phyloP scores from a whole-genome alignment of 2,888 invertebrate species.

The Epinotia brunnichana region DNA sequence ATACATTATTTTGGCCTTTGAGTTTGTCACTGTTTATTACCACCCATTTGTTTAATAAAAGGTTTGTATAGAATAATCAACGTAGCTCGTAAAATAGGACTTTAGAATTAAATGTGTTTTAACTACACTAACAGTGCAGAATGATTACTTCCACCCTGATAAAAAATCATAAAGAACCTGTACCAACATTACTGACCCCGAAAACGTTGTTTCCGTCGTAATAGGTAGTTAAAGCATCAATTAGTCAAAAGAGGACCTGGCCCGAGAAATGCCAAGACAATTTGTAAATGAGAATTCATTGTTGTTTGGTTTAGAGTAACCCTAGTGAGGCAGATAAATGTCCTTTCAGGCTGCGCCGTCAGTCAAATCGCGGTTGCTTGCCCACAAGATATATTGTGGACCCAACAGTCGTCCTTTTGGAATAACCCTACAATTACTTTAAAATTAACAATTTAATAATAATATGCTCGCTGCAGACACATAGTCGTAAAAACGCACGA shows the following conservation, averaged over 20 bases:
- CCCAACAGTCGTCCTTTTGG: slow-evolving; percentile 75
- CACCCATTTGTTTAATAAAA: not conserved
- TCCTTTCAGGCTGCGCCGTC: slow-evolving; percentile 82
- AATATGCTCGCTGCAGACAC: slow-evolving; percentile 30
- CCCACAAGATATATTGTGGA: slow-evolving; percentile 83
- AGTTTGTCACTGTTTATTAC: too few relatives aligned
- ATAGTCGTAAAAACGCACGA: not conserved
- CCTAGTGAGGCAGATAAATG: slow-evolving; percentile 83
- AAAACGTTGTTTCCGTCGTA: slow-evolving; percentile 16
- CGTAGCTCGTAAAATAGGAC: not conserved
- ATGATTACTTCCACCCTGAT: not conserved
- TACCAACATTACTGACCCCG: slow-evolving; percentile 1
- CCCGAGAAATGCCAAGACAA: slow-evolving; percentile 77
- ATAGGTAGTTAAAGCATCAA: slow-evolving; percentile 47
- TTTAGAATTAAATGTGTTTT: not conserved
- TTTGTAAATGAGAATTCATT: slow-evolving; percentile 83
- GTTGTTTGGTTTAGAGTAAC: slow-evolving; percentile 83
- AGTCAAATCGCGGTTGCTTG: slow-evolving; percentile 83
- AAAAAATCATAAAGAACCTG: not conserved
- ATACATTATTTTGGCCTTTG: too few relatives aligned
- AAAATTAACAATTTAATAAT: slow-evolving; percentile 70
- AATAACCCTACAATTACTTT: slow-evolving; percentile 71
- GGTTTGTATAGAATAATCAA: not conserved
- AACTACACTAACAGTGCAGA: not conserved
- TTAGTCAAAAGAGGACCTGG: slow-evolving; percentile 71